Evolutionary conservation across 2,113 vertebrate species (phyloP), one percentile per base, ranked within the genome.

Genomic region (Esox niger): DNA sequence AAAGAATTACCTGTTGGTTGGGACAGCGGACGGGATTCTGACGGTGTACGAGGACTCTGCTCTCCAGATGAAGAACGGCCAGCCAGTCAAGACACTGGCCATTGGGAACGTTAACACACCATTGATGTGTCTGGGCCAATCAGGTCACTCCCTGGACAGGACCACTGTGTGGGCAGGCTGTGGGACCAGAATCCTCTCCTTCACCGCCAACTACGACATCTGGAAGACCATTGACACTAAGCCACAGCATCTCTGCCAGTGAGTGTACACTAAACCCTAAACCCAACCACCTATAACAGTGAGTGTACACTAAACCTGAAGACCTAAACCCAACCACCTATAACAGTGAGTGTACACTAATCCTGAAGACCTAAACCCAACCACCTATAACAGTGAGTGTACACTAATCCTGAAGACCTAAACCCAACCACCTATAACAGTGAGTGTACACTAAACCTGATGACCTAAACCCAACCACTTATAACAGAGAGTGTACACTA

Each of bases 11-110:
- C 84, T 98, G 81, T 84, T 98, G 83, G 95, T 92, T 38, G 96
- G 97, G 59, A 94, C 95, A 10, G 97, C 97, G 55, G 88, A 97
- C 84, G 97, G 97, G 23, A 86, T 64, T 23, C 84, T 99, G 70
- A 91, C 92, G 0, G 79, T 98, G 82, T 99, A 95, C 89, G 94
- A 98, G 82, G 95, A 96, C 79, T 92, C 90, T 69, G 88, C 86
- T 47, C 88, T 99, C 57, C 92, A 94, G 94, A 96, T 99, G 67
- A 65, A 80, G n/a, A 72, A 77, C 1, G 90, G 88, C 0, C 78
- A 65, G 70, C 93, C 96, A 20, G 74, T 96, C 66, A 95, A 94
- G 85, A 90, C 82, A 0, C 21, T 97, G 3, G 80, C 67, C 9
- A 74, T 98, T 61, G 97, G 96, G 29, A 86, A 86, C 62, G 66